phyloP scores from a whole-genome alignment of 2,113 vertebrate genomes.

The Daubentonia madagascariensis region DNA sequence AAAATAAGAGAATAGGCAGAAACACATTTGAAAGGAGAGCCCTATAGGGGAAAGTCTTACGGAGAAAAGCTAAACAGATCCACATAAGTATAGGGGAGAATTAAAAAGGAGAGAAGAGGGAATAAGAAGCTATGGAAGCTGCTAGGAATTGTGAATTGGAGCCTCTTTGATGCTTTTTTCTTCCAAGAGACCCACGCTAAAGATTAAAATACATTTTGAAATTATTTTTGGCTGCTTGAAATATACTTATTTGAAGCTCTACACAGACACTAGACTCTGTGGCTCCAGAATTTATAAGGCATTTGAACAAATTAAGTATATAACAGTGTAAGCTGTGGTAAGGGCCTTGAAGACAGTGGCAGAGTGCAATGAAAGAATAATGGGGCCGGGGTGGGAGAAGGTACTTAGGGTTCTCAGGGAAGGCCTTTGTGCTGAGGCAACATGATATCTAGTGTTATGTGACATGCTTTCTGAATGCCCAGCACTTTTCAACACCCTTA shows the following conservation, averaged over 20 bases:
- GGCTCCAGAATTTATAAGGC: background rate
- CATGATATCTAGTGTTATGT: background rate
- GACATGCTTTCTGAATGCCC: background rate
- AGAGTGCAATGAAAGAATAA: background rate
- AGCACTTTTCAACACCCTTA: background rate
- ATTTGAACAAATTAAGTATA: background rate
- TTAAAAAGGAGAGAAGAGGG: background rate
- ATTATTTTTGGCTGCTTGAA: background rate
- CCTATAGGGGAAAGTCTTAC: background rate
- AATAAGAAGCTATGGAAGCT: background rate
- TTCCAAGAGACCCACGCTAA: background rate
- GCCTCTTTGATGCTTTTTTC: background rate
- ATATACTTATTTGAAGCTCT: background rate
- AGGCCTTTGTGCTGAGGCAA: background rate
- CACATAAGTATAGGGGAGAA: background rate
- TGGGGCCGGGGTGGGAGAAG: background rate
- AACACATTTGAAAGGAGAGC: background rate
- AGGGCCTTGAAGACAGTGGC: background rate
- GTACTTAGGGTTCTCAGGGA: background rate
- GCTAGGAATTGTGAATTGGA: background rate
- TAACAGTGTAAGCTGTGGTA: background rate
- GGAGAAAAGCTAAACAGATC: background rate
- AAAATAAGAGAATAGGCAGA: background rate
- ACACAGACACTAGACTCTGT: background rate
- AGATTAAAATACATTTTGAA: background rate